phyloP scores from a whole-genome alignment of 2,888 invertebrate species.

The Meghimatium bilineatum region DNA sequence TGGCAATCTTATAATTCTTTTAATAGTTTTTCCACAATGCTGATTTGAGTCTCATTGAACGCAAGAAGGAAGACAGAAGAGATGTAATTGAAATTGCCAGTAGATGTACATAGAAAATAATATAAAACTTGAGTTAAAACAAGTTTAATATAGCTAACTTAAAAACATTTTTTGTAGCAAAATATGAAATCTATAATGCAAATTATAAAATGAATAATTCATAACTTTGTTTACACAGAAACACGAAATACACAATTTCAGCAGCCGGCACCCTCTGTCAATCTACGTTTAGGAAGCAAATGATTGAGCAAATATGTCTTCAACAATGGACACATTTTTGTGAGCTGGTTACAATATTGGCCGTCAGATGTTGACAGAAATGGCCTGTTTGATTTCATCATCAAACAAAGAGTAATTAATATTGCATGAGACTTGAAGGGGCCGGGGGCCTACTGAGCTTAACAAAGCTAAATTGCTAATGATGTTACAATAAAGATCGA shows the following conservation, averaged over 20 bases:
- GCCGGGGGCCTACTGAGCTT: not conserved
- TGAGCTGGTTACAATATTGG: not conserved
- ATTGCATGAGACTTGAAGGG: slow-evolving; percentile 13
- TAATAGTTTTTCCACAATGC: no score
- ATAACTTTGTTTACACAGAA: not conserved
- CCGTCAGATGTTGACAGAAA: not conserved
- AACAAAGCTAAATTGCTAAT: slow-evolving; percentile 14
- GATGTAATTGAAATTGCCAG: no score
- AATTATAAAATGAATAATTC: not conserved
- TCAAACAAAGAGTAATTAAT: slow-evolving; percentile 29
- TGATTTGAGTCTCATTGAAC: no score
- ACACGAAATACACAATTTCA: not conserved
- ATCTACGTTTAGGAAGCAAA: not conserved
- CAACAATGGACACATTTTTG: not conserved
- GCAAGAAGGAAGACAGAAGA: no score
- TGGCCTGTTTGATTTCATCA: not conserved
- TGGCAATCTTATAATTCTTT: no score
- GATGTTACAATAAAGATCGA: not conserved
- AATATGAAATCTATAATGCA: no score
- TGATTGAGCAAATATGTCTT: not conserved
- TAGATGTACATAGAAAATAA: no score
- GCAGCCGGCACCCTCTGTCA: not conserved
- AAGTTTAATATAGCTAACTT: no score
- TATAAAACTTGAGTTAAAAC: no score
- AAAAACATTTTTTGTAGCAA: no score